Conservation (phyloP, 2,888 invertebrate species). For the Nesidiocoris tenuis region DNA sequence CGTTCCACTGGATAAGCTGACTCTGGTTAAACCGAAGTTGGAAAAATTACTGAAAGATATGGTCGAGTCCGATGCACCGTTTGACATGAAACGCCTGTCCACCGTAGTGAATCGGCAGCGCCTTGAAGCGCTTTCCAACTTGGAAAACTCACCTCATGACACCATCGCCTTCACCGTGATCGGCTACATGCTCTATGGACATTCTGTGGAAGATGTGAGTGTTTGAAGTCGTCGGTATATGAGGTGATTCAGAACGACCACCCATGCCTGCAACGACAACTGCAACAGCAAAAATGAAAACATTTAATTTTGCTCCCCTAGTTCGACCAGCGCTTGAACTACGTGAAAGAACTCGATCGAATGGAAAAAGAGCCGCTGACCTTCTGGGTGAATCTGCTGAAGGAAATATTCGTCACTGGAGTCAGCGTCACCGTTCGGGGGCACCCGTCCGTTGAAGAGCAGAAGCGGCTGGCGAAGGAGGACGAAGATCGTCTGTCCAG, state of each 20-base stretch:
- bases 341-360: conserved; percentile 62
- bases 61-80: conserved; percentile 56
- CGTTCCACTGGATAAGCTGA: conserved; percentile 69
- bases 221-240: neutral
- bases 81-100: conserved; percentile 75
- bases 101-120: conserved; percentile 71
- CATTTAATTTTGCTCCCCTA: conserved; percentile 53
- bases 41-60: conserved; percentile 57
- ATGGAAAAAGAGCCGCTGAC: conserved; percentile 63
- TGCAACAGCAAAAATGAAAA: neutral
- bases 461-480: conserved; percentile 66
- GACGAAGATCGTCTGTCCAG: conserved; percentile 71
- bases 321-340: conserved; percentile 70
- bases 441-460: conserved; percentile 65
- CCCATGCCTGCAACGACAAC: too few species aligned
- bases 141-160: conserved; percentile 77
- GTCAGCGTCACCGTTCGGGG: conserved; percentile 63
- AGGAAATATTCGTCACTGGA: conserved; percentile 67
- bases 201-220: conserved; percentile 70
- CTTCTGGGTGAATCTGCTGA: conserved; percentile 73
- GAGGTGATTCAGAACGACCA: too few species aligned
- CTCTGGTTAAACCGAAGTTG: conserved; percentile 63
- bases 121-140: conserved; percentile 66
- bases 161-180: conserved; percentile 74
- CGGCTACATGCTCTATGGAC: conserved; percentile 80